Percentiles rank a stretch among this genome's conserved stretches.
These are phyloP conservation scores for Rhyacichthys aspro DNA, from an alignment of 2,797 vertebrate species.

Conservation along the genomic window DNA sequence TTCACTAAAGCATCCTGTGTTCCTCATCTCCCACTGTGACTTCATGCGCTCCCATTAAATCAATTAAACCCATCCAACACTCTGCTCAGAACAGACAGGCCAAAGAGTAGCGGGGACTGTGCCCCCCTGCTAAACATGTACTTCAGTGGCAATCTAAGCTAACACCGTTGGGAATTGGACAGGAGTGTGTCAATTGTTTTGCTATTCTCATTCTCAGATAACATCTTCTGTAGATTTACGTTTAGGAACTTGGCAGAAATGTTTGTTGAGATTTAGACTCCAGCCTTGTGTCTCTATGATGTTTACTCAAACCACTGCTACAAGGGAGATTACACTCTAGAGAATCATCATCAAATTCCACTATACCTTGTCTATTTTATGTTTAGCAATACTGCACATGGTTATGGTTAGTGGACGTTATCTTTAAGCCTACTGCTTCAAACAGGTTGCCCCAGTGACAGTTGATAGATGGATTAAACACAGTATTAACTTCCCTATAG, in stretches of 20 bases:
- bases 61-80: slow-evolving; percentile 81
- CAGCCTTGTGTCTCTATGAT: slow-evolving; percentile 5
- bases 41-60: slow-evolving; percentile 76
- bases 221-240: slow-evolving; percentile 63
- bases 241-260: slow-evolving; percentile 50
- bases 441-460: no score
- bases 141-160: slow-evolving; percentile 75
- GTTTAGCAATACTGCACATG: no score
- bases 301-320: no score
- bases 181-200: slow-evolving; percentile 71
- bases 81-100: slow-evolving; percentile 70
- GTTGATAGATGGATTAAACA: no score
- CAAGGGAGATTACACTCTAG: no score
- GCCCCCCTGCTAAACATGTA: slow-evolving; percentile 65
- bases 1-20: slow-evolving; percentile 68
- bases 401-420: no score
- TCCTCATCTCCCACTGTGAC: slow-evolving; percentile 68
- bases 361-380: no score
- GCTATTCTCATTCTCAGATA: slow-evolving; percentile 61
- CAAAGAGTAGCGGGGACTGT: slow-evolving; percentile 66
- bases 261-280: slow-evolving; percentile 40
- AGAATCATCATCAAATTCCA: no score
- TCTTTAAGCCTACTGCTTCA: no score
- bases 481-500: no score
- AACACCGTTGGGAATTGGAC: slow-evolving; percentile 68